Conservation (phyloP, 2,797 vertebrate species). For the Acrossocheilus wenchowensis region DNA sequence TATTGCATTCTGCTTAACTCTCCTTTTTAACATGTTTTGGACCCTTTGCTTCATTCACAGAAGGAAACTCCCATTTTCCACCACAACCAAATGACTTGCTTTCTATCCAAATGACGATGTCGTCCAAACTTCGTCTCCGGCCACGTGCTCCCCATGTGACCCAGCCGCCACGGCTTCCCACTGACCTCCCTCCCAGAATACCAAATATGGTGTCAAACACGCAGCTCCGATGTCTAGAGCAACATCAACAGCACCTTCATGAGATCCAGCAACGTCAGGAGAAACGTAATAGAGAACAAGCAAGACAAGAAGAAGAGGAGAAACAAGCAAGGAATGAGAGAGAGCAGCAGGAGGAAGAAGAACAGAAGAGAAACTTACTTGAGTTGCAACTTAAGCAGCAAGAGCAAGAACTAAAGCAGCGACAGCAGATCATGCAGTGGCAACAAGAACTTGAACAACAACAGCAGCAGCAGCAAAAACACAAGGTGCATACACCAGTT, state of each 20-base stretch:
- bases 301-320: slow-evolving; percentile 56
- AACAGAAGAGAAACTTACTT: slow-evolving; percentile 67
- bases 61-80: slow-evolving; percentile 4
- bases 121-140: slow-evolving; percentile 31
- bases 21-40: slow-evolving; percentile 41
- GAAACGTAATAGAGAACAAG: slow-evolving; percentile 65
- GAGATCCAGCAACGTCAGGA: slow-evolving; percentile 76
- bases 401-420: slow-evolving; percentile 75
- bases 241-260: slow-evolving; percentile 77
- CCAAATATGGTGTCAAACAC: slow-evolving; percentile 66
- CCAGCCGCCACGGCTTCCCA: slow-evolving; percentile 67
- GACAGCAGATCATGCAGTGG: slow-evolving; percentile 80
- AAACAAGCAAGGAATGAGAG: slow-evolving; percentile 63
- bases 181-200: slow-evolving; percentile 74
- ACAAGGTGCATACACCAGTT: slow-evolving; percentile 61
- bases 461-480: slow-evolving; percentile 60
- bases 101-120: slow-evolving; percentile 47
- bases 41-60: slow-evolving; percentile 51
- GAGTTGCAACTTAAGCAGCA: slow-evolving; percentile 76
- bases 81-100: slow-evolving; percentile 23
- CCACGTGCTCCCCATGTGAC: slow-evolving; percentile 31
- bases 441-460: slow-evolving; percentile 75
- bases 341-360: slow-evolving; percentile 58
- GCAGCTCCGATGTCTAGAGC: slow-evolving; percentile 77
- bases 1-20: slow-evolving; percentile 59